Evolutionary conservation across 2,888 invertebrate genomes (phyloP).

Genomic region (Hypolimnas misippus): DNA sequence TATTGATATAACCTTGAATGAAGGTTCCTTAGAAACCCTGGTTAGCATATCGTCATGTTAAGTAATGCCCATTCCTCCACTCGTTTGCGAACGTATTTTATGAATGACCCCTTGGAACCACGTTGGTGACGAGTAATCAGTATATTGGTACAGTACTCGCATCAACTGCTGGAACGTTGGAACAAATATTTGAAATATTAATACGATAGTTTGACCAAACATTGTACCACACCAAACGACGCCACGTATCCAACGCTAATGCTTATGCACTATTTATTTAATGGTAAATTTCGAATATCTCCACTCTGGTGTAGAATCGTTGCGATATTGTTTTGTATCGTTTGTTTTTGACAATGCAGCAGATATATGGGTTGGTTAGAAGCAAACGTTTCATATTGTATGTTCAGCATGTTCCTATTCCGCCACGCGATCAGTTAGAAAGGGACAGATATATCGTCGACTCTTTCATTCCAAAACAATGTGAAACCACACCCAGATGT

Average conservation of each 20-base stretch:
- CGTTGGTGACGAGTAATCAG: too few relatives aligned
- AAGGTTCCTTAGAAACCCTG: too few relatives aligned
- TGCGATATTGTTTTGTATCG: not conserved
- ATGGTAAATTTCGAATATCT: not conserved
- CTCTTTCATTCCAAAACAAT: not conserved
- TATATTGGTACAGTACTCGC: too few relatives aligned
- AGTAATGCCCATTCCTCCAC: too few relatives aligned
- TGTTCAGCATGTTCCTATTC: constrained; percentile 13
- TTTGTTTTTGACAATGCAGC: constrained; percentile 4
- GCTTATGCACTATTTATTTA: constrained; percentile 12
- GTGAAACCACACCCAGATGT: constrained; percentile 13
- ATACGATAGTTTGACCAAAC: not conserved
- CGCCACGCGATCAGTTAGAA: not conserved
- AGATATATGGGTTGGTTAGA: not conserved
- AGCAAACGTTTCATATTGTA: not conserved
- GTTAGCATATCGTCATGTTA: too few relatives aligned
- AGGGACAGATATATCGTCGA: not conserved
- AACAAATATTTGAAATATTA: too few relatives aligned
- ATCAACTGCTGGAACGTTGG: too few relatives aligned
- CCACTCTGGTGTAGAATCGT: not conserved
- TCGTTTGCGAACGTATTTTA: too few relatives aligned
- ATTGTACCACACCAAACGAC: constrained; percentile 9
- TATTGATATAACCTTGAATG: too few relatives aligned
- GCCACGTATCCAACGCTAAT: constrained; percentile 12
- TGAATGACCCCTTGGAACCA: too few relatives aligned